Evolutionary conservation across 1,140 invertebrate species (phyloP).

Genomic region (Drosophila insularis): DNA sequence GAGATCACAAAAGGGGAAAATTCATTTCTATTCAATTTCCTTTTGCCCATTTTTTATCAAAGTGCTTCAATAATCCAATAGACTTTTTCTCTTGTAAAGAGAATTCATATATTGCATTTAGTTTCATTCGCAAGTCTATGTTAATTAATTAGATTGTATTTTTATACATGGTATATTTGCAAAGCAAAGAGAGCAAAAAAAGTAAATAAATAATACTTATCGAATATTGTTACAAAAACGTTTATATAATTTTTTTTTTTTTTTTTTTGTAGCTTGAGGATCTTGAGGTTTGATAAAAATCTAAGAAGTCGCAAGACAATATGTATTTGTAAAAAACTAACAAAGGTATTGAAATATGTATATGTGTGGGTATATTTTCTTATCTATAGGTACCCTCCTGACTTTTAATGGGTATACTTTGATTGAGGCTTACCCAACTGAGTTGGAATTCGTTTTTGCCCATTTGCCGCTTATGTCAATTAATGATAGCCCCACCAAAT

Average conservation of each 20-base stretch:
- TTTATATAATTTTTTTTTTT: neutral
- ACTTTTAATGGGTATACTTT: neutral
- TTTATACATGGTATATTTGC: neutral
- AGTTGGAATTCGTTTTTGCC: neutral
- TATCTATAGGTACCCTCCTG: too few relatives aligned
- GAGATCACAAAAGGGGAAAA: too few relatives aligned
- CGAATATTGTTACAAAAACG: too few relatives aligned
- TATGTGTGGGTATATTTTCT: too few relatives aligned
- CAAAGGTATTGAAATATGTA: neutral
- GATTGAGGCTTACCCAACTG: neutral
- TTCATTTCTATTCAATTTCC: too few relatives aligned
- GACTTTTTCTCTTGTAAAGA: neutral
- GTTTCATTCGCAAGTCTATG: neutral
- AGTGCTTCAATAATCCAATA: too few relatives aligned
- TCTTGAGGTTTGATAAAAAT: too few relatives aligned
- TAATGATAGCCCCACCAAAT: neutral
- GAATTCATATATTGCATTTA: neutral
- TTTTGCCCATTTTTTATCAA: too few relatives aligned
- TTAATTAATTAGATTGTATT: constrained; percentile 8
- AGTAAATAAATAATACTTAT: too few relatives aligned
- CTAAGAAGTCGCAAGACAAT: too few relatives aligned
- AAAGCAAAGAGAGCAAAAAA: too few relatives aligned
- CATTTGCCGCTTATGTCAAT: neutral
- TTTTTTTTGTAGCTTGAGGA: too few relatives aligned
- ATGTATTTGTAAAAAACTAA: neutral